Evolutionary conservation across 2,113 vertebrate genomes (phyloP).

Genomic region (Delphinus delphis): DNA sequence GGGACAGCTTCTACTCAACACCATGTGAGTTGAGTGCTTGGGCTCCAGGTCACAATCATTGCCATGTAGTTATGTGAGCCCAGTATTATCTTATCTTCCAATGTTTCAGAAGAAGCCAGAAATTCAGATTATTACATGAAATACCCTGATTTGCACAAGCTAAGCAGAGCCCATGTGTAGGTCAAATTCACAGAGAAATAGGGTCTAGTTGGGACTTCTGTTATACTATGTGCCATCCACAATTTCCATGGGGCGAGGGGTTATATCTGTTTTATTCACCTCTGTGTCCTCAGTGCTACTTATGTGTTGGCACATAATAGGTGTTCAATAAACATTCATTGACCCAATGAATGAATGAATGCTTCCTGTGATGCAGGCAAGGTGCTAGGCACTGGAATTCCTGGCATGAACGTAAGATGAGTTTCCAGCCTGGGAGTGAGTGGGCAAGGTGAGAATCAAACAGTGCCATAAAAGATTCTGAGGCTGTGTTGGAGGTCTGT

Average conservation of each 20-base stretch:
- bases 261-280: not conserved
- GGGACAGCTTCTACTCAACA: not conserved
- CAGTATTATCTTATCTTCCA: not conserved
- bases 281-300: accelerated
- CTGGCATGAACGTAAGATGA: no score
- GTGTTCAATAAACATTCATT: not conserved
- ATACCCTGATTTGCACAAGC: no score
- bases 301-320: not conserved
- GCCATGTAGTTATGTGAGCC: no score
- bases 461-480: not conserved
- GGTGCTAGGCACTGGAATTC: not conserved
- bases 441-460: no score
- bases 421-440: not conserved
- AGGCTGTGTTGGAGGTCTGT: no score
- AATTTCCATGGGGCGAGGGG: accelerated
- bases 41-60: not conserved
- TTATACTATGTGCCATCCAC: no score
- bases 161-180: not conserved
- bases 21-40: not conserved
- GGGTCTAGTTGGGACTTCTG: no score
- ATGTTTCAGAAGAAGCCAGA: not conserved
- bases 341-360: not conserved
- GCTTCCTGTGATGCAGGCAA: not conserved
- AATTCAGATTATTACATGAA: not conserved
- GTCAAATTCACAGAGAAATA: not conserved